Evolutionary conservation across 2,113 vertebrate species (phyloP), one percentile per base, ranked within the genome.

Genomic region (Podarcis cretensis): DNA sequence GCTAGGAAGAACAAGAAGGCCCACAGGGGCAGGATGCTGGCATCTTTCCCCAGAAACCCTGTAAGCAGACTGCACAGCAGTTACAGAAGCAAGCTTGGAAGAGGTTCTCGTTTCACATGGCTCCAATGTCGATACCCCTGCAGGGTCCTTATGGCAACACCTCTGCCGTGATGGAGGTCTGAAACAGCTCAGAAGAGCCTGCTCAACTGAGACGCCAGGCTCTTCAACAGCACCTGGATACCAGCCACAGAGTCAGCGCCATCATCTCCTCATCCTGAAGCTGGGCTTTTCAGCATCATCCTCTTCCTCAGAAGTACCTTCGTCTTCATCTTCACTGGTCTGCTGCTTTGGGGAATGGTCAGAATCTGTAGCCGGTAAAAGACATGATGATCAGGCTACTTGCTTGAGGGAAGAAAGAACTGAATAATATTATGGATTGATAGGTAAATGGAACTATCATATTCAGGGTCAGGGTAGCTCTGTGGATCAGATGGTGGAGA

Each of bases 231-330:
- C 4, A 82, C 93, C 30, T 91, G 90, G 92, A 81, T 79, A 81
- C 76, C 30, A 86, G 90, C 82, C 79, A 81, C 63, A 3, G 30
- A 1, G 69, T 81, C 65, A 71, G 89, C 90, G 66, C 88, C 48
- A 90, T 95, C 96, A 97, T 87, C 95, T 96, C 35, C 96, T 92
- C 96, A 92, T 96, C 86, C 96, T 81, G 86, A 97, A 96, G 83
- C 96, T 97, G 66, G 96, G 94, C 63, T 94, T 89, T 90, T 96
- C 96, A 5, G 92, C 94, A 13, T 97, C 96, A 2, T 96, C 96
- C 25, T 96, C 96, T 57, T 95, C 94, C 21, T 97, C 97, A 8
- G 96, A 96, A 82, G 94, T 95, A 74, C 95, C 93, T 1, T 96
- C 95, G 4, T 96, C 97, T 21, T 95, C 97, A 0, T 97, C 96